Conservation (phyloP, 2,113 vertebrate species). For the Octodon degus region DNA sequence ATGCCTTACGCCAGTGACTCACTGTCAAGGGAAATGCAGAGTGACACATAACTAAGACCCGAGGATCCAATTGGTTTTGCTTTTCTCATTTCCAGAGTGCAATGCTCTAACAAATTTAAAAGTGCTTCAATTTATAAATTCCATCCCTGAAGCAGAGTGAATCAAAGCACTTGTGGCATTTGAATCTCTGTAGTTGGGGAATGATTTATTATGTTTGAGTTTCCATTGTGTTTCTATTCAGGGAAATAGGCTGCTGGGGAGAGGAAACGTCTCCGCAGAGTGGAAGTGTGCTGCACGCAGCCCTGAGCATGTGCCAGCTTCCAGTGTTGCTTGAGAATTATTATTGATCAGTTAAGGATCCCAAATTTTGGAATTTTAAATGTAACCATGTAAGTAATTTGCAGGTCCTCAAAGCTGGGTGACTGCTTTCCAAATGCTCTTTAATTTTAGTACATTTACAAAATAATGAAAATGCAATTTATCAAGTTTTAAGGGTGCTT, state of each 20-base stretch:
- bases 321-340: slow-evolving; percentile 69
- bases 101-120: slow-evolving; percentile 73
- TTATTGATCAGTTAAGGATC: slow-evolving; percentile 74
- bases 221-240: slow-evolving; percentile 71
- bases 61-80: slow-evolving; percentile 58
- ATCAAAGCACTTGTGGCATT: slow-evolving; percentile 80
- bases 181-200: slow-evolving; percentile 69
- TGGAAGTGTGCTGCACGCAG: slow-evolving; percentile 58
- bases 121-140: slow-evolving; percentile 77
- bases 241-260: slow-evolving; percentile 57
- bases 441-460: slow-evolving; percentile 79
- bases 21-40: slow-evolving; percentile 50
- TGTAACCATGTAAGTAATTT: slow-evolving; percentile 74
- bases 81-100: slow-evolving; percentile 72
- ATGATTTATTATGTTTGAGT: slow-evolving; percentile 80
- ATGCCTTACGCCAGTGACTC: slow-evolving; percentile 6
- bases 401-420: slow-evolving; percentile 65
- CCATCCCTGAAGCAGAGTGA: slow-evolving; percentile 71
- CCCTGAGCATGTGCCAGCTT: slow-evolving; percentile 67
- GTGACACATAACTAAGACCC: slow-evolving; percentile 60
- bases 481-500: slow-evolving; percentile 68
- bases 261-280: slow-evolving; percentile 62
- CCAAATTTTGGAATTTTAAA: slow-evolving; percentile 73
- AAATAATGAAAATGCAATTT: slow-evolving; percentile 81
- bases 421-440: slow-evolving; percentile 75